phyloP scores from a whole-genome alignment of 2,888 invertebrate genomes.

The Agelastica alni region DNA sequence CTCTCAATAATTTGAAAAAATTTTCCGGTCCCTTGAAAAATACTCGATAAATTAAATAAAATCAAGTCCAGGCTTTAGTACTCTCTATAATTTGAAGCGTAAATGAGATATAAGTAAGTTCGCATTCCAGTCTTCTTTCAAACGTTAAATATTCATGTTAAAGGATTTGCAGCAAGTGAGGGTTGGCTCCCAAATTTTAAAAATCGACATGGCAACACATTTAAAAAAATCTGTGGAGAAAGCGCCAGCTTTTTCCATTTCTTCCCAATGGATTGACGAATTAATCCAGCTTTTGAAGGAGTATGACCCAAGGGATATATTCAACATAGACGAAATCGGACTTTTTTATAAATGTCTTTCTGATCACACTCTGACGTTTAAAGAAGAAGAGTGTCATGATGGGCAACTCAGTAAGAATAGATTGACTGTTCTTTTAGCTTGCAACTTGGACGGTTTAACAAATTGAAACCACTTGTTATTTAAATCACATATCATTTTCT shows the following conservation, averaged over 20 bases:
- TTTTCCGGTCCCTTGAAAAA: too few species aligned
- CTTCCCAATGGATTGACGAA: neutral
- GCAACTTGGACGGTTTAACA: neutral
- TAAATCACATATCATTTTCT: too few species aligned
- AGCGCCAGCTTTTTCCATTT: neutral
- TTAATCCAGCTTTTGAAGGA: neutral
- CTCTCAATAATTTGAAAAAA: too few species aligned
- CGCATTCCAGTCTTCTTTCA: too few species aligned
- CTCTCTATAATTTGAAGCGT: too few species aligned
- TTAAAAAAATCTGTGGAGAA: too few species aligned
- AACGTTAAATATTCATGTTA: too few species aligned
- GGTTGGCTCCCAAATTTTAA: neutral
- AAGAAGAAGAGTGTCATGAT: neutral
- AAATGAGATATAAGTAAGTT: too few species aligned
- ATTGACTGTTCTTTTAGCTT: neutral
- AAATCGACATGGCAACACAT: neutral
- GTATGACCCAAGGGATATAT: too few species aligned
- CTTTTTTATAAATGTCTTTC: too few species aligned
- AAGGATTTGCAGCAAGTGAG: neutral
- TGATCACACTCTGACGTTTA: neutral
- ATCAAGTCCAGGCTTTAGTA: too few species aligned
- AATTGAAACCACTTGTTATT: neutral
- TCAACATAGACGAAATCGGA: neutral
- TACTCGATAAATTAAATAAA: too few species aligned
- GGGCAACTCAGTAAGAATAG: neutral